Conservation (phyloP, 1,140 invertebrate species). For the Drosophila guanche region DNA sequence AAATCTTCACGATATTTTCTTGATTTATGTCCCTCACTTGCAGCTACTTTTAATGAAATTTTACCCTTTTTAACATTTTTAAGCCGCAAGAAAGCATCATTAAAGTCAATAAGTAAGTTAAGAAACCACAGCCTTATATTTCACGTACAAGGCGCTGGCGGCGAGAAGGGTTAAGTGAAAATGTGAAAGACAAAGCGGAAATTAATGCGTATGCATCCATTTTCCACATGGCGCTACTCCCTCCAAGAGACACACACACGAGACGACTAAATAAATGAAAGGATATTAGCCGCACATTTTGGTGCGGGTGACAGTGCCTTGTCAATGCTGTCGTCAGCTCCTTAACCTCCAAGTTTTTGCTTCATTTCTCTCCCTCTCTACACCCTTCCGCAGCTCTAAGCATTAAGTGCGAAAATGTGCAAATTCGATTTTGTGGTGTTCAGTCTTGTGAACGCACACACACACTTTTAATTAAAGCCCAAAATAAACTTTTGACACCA, state of each 20-base stretch:
- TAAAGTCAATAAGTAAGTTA: conserved; percentile 57
- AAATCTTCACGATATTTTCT: no score
- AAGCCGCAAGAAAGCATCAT: conserved; percentile 15
- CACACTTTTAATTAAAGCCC: conserved; percentile 49
- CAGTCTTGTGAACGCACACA: conserved; percentile 13
- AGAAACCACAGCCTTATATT: conserved; percentile 23
- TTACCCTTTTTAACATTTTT: no score
- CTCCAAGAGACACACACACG: conserved; percentile 25
- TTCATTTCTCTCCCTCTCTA: no score
- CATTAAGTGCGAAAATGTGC: conserved; percentile 66
- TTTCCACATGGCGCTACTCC: background rate
- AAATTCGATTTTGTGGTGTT: conserved; percentile 64
- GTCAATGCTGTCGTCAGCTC: conserved; percentile 48
- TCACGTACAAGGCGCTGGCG: background rate
- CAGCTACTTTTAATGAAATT: no score
- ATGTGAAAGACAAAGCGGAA: conserved; percentile 50
- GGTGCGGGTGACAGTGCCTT: conserved; percentile 37
- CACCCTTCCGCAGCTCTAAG: background rate
- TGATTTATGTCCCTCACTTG: no score
- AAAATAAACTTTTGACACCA: conserved; percentile 37
- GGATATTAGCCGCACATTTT: conserved; percentile 61
- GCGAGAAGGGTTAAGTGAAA: conserved; percentile 7
- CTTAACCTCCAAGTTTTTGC: background rate
- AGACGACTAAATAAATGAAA: conserved; percentile 57
- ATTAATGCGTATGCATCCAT: conserved; percentile 42